Percentiles rank a stretch among this genome's conserved stretches.
These are phyloP conservation scores for Enoplosus armatus DNA, from an alignment of 2,797 vertebrate genomes.

Conservation along the genomic window DNA sequence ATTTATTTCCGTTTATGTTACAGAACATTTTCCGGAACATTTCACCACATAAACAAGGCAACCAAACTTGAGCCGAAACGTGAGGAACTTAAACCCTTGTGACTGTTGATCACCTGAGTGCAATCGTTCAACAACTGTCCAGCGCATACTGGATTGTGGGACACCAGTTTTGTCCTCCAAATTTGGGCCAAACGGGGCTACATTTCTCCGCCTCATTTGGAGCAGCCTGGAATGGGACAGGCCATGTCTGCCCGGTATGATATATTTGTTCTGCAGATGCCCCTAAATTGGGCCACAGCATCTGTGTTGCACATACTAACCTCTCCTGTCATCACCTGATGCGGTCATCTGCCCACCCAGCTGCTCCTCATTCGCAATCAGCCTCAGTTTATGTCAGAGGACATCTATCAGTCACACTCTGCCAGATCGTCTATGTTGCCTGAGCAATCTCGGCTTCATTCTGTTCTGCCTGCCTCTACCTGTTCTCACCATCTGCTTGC, in stretches of 20 bases:
- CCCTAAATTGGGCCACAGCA: slow-evolving; percentile 18
- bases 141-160: background rate
- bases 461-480: background rate
- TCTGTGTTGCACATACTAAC: slow-evolving; percentile 15
- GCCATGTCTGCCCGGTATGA: background rate
- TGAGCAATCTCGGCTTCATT: background rate
- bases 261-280: slow-evolving; percentile 3
- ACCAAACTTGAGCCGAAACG: too few relatives aligned
- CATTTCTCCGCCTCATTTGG: slow-evolving; percentile 9
- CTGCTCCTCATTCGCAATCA: slow-evolving; percentile 44
- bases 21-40: background rate
- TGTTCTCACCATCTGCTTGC: slow-evolving; percentile 16
- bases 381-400: background rate
- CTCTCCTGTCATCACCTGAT: slow-evolving; percentile 21
- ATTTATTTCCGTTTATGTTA: slow-evolving; percentile 7
- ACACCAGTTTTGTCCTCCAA: background rate
- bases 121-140: background rate
- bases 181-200: background rate
- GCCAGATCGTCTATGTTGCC: background rate
- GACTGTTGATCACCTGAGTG: background rate
- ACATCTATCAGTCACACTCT: slow-evolving; percentile 39
- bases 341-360: slow-evolving; percentile 41
- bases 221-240: background rate
- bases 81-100: too few relatives aligned
- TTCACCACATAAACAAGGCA: background rate